Evolutionary conservation across 2,113 vertebrate genomes (phyloP), one percentile per base, ranked within the genome.

Genomic region (Macquaria australasica): DNA sequence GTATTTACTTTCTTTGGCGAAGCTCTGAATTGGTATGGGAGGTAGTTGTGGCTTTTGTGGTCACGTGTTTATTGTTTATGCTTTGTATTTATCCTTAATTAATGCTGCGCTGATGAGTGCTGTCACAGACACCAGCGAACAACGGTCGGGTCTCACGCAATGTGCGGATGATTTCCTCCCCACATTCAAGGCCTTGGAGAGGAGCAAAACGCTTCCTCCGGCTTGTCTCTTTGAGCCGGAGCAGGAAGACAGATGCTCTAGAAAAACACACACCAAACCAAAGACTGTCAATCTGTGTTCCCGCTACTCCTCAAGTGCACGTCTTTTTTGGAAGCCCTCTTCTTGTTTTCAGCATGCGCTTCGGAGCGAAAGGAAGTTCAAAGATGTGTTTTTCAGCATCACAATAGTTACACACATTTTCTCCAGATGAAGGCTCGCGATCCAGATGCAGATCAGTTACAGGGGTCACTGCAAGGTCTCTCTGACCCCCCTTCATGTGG

Each of bases 41-140:
- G 86, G 94, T 21, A 28, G 89, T 81, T 85, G 88, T 82, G 95
- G 94, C 69, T 95, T 95, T 93, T 88, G 94, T 84, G 95, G 95
- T 88, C 90, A 93, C 79, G 87, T 93, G 93, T 94, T 93, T 94
- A 94, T 93, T 95, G 96, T 92, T 95, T 95, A 91, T 95, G 88
- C 87, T 93, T 95, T 93, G 89, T 93, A 95, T 96, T 94, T 94
- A 91, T 93, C 91, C 88, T 84, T 94, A 94, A 96, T 96, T 95
- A 96, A 95, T 95, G 92, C 88, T 77, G 83, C 88, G 87, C 88
- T 95, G 94, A 90, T 70, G 94, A 96, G 74, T 85, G 85, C 88
- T 94, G 90, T 94, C 90, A 95, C 88, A 92, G 89, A 95, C 90
- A 89, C 63, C 48, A 85, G 64, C 14, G 60, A 92, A 88, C 87